phyloP scores from a whole-genome alignment of 2,797 vertebrate genomes.

The Hybognathus amarus region DNA sequence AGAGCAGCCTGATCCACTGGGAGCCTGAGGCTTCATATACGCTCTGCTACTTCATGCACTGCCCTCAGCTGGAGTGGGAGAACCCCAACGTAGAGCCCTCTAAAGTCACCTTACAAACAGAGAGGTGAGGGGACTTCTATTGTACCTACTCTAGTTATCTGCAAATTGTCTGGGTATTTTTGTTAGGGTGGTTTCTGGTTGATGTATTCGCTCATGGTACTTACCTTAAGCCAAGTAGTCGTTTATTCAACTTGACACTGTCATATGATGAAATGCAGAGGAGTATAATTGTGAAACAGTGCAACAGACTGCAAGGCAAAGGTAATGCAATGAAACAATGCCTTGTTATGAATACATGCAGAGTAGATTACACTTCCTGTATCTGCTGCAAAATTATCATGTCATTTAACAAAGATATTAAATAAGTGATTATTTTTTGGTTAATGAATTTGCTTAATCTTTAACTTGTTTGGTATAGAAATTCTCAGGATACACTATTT shows the following conservation, averaged over 20 bases:
- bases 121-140: constrained; percentile 82
- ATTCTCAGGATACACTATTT: neutral
- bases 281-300: constrained; percentile 2
- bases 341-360: neutral
- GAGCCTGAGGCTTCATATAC: constrained; percentile 95
- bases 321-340: constrained; percentile 29
- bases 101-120: constrained; percentile 91
- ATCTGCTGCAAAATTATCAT: neutral
- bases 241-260: constrained; percentile 24
- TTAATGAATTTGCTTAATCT: neutral
- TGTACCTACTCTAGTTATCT: neutral
- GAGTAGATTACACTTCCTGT: neutral
- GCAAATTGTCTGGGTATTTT: neutral
- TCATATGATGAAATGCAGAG: constrained; percentile 28
- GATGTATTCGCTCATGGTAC: neutral
- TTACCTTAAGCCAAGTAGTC: constrained; percentile 6
- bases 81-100: constrained; percentile 95
- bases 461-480: neutral
- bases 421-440: neutral
- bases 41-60: constrained; percentile 99
- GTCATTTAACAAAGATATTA: neutral
- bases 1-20: constrained; percentile 89
- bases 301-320: constrained; percentile 19
- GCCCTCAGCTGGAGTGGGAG: constrained; percentile 97
- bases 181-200: neutral